phyloP scores from a whole-genome alignment of 2,113 vertebrate genomes.

The Microtus pennsylvanicus region DNA sequence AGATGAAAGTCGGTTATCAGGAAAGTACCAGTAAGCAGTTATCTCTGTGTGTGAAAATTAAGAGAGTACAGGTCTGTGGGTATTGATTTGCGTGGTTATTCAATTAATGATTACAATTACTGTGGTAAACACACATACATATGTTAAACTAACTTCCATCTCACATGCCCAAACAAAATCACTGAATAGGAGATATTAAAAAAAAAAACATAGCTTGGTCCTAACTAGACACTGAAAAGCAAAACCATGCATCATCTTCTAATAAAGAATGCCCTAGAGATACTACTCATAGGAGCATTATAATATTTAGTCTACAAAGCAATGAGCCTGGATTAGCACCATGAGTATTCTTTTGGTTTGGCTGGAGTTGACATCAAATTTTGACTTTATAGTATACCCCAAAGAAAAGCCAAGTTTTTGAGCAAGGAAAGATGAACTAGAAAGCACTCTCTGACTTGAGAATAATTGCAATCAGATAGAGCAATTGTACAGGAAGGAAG shows the following conservation, averaged over 20 bases:
- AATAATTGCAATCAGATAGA: background rate
- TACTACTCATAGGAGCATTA: background rate
- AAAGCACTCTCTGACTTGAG: background rate
- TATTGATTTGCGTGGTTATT: background rate
- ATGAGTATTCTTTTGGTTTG: background rate
- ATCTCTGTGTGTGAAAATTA: constrained; percentile 4
- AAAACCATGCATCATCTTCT: background rate
- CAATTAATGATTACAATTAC: background rate
- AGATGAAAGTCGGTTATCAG: background rate
- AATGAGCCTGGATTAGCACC: background rate
- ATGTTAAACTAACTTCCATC: background rate
- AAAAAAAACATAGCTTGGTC: background rate
- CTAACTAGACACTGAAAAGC: background rate
- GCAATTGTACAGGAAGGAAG: too few species aligned
- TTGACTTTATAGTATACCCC: background rate
- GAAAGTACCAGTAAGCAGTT: background rate
- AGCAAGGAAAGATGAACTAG: background rate
- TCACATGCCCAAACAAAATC: background rate
- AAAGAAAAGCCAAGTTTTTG: background rate
- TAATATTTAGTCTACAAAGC: background rate
- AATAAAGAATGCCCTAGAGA: background rate
- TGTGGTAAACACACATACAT: background rate
- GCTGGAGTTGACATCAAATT: background rate
- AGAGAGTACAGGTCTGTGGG: background rate
- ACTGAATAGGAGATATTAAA: background rate